phyloP scores from a whole-genome alignment of 2,797 vertebrate genomes.

The Chelidonichthys spinosus region DNA sequence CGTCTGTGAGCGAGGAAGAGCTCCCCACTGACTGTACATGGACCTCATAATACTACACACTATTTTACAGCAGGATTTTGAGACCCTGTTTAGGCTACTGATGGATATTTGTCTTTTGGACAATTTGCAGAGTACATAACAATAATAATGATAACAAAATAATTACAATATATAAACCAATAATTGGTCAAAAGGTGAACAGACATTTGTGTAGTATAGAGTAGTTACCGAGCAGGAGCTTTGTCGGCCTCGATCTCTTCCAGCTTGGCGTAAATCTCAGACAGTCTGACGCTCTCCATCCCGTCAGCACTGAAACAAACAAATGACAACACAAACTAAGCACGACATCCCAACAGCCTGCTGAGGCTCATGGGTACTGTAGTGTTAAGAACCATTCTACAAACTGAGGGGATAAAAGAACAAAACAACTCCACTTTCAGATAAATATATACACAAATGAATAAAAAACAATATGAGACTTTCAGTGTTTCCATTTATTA shows the following conservation, averaged over 20 bases:
- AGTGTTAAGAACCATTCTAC: background rate
- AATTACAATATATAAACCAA: too few relatives aligned
- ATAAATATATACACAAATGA: background rate
- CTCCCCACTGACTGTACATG: too few relatives aligned
- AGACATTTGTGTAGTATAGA: background rate
- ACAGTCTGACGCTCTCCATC: conserved; percentile 88
- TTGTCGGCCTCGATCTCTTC: conserved; percentile 99
- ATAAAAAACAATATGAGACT: too few relatives aligned
- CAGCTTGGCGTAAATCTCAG: conserved; percentile 92
- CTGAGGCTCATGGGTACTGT: conserved; percentile 8
- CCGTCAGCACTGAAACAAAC: conserved; percentile 85
- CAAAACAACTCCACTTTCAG: background rate
- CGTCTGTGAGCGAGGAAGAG: too few relatives aligned
- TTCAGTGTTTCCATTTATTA: too few relatives aligned
- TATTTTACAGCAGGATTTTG: too few relatives aligned
- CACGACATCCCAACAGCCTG: background rate
- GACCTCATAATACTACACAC: too few relatives aligned
- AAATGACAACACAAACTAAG: background rate
- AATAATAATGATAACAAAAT: too few relatives aligned
- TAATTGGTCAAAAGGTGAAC: too few relatives aligned
- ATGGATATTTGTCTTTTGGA: too few relatives aligned
- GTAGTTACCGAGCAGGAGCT: conserved; percentile 91
- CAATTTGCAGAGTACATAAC: too few relatives aligned
- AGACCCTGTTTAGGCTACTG: too few relatives aligned
- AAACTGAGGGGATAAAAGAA: background rate